Base-by-base conservation (phyloP, 2,113 vertebrate genomes). In the Notothenia rossii region DNA sequence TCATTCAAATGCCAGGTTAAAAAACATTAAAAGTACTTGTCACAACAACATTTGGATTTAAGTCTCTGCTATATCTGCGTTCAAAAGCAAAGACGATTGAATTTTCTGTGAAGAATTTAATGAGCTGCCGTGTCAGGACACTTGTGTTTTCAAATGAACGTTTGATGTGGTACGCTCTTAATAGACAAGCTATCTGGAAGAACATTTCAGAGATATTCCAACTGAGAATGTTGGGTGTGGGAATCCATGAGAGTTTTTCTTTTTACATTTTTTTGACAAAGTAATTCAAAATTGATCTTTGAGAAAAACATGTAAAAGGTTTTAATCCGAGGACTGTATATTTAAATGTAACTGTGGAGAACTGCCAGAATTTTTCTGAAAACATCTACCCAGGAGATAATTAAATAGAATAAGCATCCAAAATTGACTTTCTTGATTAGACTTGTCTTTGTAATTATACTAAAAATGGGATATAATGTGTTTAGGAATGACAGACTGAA, bases 11-110 rank as follows among this genome's bases (percentile, higher is more conserved):
- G 69, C 59, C 67, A 83, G 9, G 68, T 58, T 11, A 76, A 76
- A 75, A 77, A 77, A 68, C 10, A 85, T 76, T 80, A 56, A 67
- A 88, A 48, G 64, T 50, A 55, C 74, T 65, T 81, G 76, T 86
- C 79, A 86, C 50, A 86, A 88, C 75, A 78, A 85, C 81, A 63
- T 33, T 48, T 10, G 40, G 61, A 46, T 77, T 72, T 65, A 45
- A 74, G 29, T 51, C 48, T 78, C 40, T 77, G 60, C 79, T 64
- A 7, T 69, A 63, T 82, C 17, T 40, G 14, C 64, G 79, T 81
- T 55, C 55, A 79, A 66, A 79, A 65, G 70, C 4, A 65, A 70
- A 77, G 18, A 49, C 9, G 12, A 22, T 15, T 10, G 46, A 69
- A 48, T 64, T 65, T 3, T n/a, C 7, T 25, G 53, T n/a, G 15